Evolutionary conservation across 1,140 invertebrate genomes (phyloP).

Genomic region (Xylocopa sonorina): DNA sequence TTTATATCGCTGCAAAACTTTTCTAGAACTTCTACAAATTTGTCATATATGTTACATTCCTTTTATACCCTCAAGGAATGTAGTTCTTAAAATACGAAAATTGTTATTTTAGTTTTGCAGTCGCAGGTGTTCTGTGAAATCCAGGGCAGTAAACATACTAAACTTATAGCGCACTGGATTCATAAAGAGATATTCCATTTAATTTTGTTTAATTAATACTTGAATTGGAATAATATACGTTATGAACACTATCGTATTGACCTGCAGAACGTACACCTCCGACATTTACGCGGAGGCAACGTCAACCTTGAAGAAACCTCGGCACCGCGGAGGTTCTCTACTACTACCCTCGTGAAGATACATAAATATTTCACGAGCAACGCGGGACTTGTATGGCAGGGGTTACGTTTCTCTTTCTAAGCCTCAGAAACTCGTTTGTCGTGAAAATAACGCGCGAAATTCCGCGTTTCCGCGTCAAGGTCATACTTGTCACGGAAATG

Average conservation of each 20-base stretch:
- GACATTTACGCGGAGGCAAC: neutral
- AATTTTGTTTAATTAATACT: too few relatives aligned
- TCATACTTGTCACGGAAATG: neutral
- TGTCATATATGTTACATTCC: too few relatives aligned
- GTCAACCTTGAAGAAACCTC: constrained; percentile 10
- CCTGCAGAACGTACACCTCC: neutral
- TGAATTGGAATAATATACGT: neutral
- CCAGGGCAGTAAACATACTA: too few relatives aligned
- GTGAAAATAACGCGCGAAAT: constrained; percentile 15
- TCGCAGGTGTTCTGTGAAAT: too few relatives aligned
- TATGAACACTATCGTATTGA: constrained; percentile 5
- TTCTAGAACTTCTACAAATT: too few relatives aligned
- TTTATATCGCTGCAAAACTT: too few relatives aligned
- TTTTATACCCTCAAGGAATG: too few relatives aligned
- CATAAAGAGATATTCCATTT: too few relatives aligned
- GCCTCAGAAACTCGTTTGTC: neutral
- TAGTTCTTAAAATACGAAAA: too few relatives aligned
- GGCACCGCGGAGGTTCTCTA: too few relatives aligned
- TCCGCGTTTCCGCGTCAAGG: neutral
- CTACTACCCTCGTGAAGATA: constrained; percentile 3
- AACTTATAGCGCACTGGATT: too few relatives aligned
- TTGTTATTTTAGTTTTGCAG: too few relatives aligned
- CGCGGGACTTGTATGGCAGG: neutral
- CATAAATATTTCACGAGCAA: constrained; percentile 27
- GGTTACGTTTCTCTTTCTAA: neutral